Conservation (phyloP, 2,113 vertebrate genomes). For the Leucopsar rothschildi region DNA sequence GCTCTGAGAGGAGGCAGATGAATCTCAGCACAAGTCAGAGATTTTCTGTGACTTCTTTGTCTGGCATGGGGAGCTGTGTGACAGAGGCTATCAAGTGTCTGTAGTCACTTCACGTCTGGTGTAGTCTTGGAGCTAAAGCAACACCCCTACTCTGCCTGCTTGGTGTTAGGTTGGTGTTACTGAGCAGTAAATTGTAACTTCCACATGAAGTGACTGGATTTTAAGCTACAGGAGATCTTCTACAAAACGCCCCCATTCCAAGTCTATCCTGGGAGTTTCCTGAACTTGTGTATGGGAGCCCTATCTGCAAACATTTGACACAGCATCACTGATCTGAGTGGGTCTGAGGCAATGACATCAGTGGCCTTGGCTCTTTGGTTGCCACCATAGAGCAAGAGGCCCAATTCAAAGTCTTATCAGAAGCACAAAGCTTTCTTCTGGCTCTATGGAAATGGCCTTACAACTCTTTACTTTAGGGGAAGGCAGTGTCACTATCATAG, state of each 20-base stretch:
- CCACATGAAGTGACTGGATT: background rate
- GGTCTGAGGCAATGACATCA: background rate
- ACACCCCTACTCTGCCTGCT: background rate
- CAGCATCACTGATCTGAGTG: background rate
- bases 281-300: background rate
- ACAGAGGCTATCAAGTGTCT: background rate
- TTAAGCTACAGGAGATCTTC: background rate
- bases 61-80: background rate
- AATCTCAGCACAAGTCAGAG: background rate
- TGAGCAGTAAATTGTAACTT: background rate
- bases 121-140: background rate
- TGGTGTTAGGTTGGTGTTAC: background rate
- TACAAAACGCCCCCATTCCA: background rate
- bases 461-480: background rate
- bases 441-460: background rate
- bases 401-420: background rate
- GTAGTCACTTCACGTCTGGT: background rate
- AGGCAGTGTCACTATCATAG: background rate
- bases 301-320: background rate
- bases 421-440: background rate
- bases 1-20: background rate
- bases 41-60: background rate
- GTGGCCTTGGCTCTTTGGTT: background rate
- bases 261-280: background rate
- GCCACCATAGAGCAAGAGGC: background rate